Base-by-base conservation (phyloP, 2,797 vertebrate species). In the Tragelaphus oryx region DNA sequence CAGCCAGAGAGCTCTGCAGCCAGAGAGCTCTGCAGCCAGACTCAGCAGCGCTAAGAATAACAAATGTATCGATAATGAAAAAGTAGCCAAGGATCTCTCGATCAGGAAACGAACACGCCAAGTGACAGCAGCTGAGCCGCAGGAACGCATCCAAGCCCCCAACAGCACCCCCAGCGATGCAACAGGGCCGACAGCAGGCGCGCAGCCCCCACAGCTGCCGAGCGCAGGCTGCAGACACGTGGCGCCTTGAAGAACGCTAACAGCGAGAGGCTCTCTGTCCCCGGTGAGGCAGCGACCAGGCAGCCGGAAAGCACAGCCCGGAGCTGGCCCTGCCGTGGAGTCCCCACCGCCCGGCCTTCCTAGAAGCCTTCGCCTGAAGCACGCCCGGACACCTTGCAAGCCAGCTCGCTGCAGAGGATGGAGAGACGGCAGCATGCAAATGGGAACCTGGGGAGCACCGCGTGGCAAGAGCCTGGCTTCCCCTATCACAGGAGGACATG, bases 181-280 rank as follows among this genome's bases (percentile, higher is more conserved):
- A 0, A 3, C 0, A 4, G 89, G 4, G 0, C 5, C 5, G 13
- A 30, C 44, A 11, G 71, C 44, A 41, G 5, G 1, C 59, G 41
- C 0, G 0, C 0, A 4, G 2, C 2, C 52, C 37, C 30, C 24
- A 26, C 0, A 1, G 17, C 37, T 0, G 0, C 8, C 57, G 33
- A 2, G 14, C 0, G 0, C 60, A 1, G 9, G 92, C 60, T 87
- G 33, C 50, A 6, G 88, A 16, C 22, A 17, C 57, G 0, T 22
- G 6, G 62, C 86, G 60, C 89, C 52, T 44, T 80, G 83, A 76
- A 59, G 24, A 57, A 81, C 0, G 1, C 46, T 7, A 0, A 14
- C 37, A 74, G 80, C 1, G 8, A 48, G 71, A 55, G 52, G 37
- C 20, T 54, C 76, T 9, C 48, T 5, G 6, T 44, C 41, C 60